These are phyloP conservation scores for Branchipolynoe longqiensis DNA, from an alignment of 2,888 invertebrate genomes.

Conservation along the genomic window DNA sequence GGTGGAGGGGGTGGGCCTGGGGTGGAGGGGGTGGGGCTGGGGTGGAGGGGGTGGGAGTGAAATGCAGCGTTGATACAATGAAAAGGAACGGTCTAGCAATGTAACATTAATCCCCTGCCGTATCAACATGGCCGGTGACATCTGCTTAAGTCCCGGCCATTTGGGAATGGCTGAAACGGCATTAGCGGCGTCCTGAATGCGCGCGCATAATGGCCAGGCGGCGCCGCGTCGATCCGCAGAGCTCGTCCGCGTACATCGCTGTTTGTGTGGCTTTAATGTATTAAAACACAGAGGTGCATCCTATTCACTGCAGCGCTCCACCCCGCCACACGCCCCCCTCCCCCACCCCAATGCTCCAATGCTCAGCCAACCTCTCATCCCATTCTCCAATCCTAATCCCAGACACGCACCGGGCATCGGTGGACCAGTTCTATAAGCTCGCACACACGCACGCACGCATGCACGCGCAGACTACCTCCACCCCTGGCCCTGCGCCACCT, in stretches of 20 bases:
- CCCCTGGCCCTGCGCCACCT: too few species aligned
- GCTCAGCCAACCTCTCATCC: neutral
- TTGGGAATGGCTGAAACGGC: slow-evolving; percentile 37
- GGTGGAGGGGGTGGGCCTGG: too few species aligned
- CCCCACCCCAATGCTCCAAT: neutral
- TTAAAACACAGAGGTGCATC: slow-evolving; percentile 5
- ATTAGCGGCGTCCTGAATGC: slow-evolving; percentile 31
- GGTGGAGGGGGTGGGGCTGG: too few species aligned
- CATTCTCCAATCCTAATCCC: neutral
- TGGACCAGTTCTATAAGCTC: too few species aligned
- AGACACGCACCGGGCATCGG: neutral
- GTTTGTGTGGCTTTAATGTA: slow-evolving; percentile 39
- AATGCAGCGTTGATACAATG: slow-evolving; percentile 52
- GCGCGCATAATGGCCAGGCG: slow-evolving; percentile 14
- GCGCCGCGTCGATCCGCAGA: slow-evolving; percentile 21
- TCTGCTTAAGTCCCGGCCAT: slow-evolving; percentile 33
- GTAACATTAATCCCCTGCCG: slow-evolving; percentile 43
- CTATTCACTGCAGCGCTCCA: neutral
- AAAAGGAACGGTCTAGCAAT: slow-evolving; percentile 49
- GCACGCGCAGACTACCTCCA: too few species aligned
- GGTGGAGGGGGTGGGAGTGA: too few species aligned
- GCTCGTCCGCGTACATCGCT: slow-evolving; percentile 34
- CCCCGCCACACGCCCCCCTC: neutral
- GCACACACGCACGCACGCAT: too few species aligned
- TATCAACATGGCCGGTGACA: slow-evolving; percentile 51